Conservation (phyloP, 2,888 invertebrate species). For the Neoascia interrupta region DNA sequence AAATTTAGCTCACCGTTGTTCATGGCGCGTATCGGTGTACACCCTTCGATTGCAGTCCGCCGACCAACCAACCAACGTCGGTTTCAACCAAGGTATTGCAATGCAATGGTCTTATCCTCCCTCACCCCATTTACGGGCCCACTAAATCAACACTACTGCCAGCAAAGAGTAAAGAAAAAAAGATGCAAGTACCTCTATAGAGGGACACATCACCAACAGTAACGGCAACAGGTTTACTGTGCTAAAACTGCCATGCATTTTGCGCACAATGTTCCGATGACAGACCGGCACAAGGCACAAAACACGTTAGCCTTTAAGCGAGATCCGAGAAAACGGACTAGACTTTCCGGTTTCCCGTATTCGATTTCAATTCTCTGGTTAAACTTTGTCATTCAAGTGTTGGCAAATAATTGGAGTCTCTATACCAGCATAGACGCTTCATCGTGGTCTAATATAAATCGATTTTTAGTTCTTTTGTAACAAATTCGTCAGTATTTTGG, state of each 20-base stretch:
- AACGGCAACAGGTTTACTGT: neutral
- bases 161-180: neutral
- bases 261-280: constrained; percentile 24
- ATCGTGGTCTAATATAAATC: too few relatives aligned
- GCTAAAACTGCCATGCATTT: neutral
- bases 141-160: neutral
- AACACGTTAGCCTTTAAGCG: constrained; percentile 61
- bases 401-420: too few relatives aligned
- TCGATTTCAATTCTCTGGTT: neutral
- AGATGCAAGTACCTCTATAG: constrained; percentile 2
- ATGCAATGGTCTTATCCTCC: too few relatives aligned
- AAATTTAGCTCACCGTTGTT: constrained; percentile 18
- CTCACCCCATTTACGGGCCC: neutral
- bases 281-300: constrained; percentile 56
- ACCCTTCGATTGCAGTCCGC: neutral
- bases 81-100: neutral
- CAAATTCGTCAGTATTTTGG: too few relatives aligned
- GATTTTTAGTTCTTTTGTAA: too few relatives aligned
- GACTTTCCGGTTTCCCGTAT: constrained; percentile 27
- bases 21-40: constrained; percentile 11
- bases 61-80: neutral
- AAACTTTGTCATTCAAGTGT: constrained; percentile 5
- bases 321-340: neutral
- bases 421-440: too few relatives aligned
- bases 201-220: neutral